These are phyloP conservation scores for Brachionus paranguensis DNA, from an alignment of 1,140 invertebrate genomes.

Conservation along the genomic window DNA sequence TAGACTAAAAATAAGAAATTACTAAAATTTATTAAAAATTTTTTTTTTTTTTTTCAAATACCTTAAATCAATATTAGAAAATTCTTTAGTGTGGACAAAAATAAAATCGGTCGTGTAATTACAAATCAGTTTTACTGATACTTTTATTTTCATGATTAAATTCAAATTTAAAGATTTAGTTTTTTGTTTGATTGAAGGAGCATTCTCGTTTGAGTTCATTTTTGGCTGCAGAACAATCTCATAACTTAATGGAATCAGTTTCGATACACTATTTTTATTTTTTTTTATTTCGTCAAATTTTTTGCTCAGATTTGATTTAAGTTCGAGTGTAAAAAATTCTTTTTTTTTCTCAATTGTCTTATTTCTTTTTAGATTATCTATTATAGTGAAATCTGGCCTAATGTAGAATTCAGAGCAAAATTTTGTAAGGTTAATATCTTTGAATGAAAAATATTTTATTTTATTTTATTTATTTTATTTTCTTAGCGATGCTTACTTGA, in stretches of 20 bases:
- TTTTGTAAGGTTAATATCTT: not conserved
- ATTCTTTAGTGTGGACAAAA: not conserved
- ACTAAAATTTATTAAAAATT: not conserved
- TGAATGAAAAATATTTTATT: not conserved
- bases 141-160: not conserved
- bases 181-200: not conserved
- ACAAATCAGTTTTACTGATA: not conserved
- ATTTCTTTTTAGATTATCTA: not conserved
- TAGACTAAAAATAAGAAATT: not conserved
- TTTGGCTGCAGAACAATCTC: not conserved
- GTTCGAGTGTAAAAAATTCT: not conserved
- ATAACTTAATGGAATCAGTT: not conserved
- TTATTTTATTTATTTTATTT: not conserved
- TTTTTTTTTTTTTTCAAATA: too few relatives aligned
- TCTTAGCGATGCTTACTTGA: not conserved
- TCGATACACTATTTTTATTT: not conserved
- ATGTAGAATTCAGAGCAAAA: not conserved
- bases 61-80: conserved; percentile 13
- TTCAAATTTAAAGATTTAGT: not conserved
- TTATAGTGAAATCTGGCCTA: not conserved
- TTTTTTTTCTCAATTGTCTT: not conserved
- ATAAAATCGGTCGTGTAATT: not conserved
- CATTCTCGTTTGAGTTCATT: not conserved
- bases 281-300: not conserved
- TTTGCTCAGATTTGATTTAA: not conserved